Conservation (phyloP, 2,113 vertebrate species). For the Nannobrachium achirus region DNA sequence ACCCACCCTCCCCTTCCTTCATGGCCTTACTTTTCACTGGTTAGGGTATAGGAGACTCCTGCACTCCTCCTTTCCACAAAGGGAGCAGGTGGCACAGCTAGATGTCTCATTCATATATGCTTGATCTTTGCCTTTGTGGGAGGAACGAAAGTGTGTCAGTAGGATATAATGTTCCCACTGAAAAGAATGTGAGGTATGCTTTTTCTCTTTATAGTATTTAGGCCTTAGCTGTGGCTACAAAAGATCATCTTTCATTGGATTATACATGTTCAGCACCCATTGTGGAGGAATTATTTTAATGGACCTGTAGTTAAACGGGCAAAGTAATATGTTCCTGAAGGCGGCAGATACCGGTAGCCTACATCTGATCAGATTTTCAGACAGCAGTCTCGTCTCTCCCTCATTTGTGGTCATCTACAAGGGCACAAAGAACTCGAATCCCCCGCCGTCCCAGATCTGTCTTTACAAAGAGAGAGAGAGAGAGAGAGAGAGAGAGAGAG, state of each 20-base stretch:
- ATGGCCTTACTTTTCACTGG: not conserved
- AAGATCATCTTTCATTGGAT: conserved; percentile 23
- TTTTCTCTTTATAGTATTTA: conserved; percentile 4
- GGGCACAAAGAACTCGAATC: conserved; percentile 56
- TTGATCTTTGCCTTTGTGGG: conserved; percentile 24
- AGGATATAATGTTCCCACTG: not conserved
- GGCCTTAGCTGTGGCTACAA: not conserved
- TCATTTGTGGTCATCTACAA: conserved; percentile 59
- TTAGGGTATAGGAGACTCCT: not conserved
- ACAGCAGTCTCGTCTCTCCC: conserved; percentile 32
- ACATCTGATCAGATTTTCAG: conserved; percentile 19
- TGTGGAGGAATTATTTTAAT: conserved; percentile 15
- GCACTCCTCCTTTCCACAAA: conserved; percentile 9
- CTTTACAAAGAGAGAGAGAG: conserved; percentile 25
- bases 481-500: no score
- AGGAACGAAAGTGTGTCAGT: conserved; percentile 36
- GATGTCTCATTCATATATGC: not conserved
- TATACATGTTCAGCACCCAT: conserved; percentile 9
- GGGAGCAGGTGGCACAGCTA: conserved; percentile 11
- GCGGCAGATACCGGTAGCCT: not conserved
- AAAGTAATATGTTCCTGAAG: conserved; percentile 3
- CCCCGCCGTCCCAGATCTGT: conserved; percentile 65
- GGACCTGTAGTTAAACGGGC: conserved; percentile 11
- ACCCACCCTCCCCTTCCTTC: not conserved
- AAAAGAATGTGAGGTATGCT: not conserved